Base-by-base conservation (phyloP, 2,888 invertebrate species). In the Xanthorhoe spadicearia region DNA sequence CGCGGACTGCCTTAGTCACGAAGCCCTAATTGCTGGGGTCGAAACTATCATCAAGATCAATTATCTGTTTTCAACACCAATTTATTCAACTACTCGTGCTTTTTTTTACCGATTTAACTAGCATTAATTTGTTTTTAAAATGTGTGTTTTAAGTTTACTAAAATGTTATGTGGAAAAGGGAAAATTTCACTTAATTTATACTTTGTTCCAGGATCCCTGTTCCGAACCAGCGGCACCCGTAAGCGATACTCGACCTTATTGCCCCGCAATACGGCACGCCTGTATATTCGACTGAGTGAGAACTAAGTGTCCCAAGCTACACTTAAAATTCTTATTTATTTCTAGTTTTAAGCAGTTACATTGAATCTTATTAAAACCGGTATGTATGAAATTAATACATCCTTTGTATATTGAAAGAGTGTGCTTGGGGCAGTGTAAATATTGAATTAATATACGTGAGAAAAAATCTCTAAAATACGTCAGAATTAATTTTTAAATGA, bases 181-280 rank as follows among this genome's bases (percentile, higher is more conserved):
- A n/a, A 32, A 32, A 4, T 32, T 32, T 32, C 32, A 32, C 7
- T 32, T 6, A 4, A 32, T 32, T 32, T 32, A 28, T 5, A 28
- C 28, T 28, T 54, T 58, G 5, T 54, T 76, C 0, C 86, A 91
- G 92, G 66, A 89, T 90, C 66, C 88, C 90, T 8, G 89, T 91
- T 62, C 91, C 92, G 64, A 91, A 83, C 81, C 92, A 90, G 75
- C 86, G 90, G 66, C 91, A 91, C 68, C 85, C 90, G 67, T 91
- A 90, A 54, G 83, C 81, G 76, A 69, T 59, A 60, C 65, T 67
- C 67, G 69, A 69, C 67, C 65, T n/a, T 67, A 66, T 71, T 73
- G 73, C 68, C 18, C 2, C 51, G 71, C 64, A 69, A 71, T 69
- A 68, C 52, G 61, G 69, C 60, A 64, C 61, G 67, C 46, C 38